Base-by-base conservation (phyloP, 2,113 vertebrate genomes). In the Saimiri boliviensis region DNA sequence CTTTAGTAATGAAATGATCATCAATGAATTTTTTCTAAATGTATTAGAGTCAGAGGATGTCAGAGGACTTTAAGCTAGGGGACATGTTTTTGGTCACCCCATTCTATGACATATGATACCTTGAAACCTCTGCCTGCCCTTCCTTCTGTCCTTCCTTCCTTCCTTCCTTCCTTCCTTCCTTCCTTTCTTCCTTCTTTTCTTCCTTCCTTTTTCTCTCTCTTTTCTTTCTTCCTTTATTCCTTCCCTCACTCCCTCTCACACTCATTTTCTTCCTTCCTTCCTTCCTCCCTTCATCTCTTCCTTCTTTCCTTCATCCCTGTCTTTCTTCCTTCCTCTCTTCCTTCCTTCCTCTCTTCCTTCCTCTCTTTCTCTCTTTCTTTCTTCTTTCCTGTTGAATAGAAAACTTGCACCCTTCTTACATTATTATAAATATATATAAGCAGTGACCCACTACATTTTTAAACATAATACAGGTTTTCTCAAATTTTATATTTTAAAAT, bases 221-320 rank as follows among this genome's bases (percentile, higher is more conserved):
- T 71, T 21, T 10, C 17, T 47, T 35, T 2, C 17, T 42, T 47
- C 8, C 45, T 37, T 76, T 21, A 2, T n/a, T 49, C 3, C 6
- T 25, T 49, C 19, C 20, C 42, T 42, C 42, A 1, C 42, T 42
- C 42, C 42, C 42, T 42, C 42, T 42, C 42, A 42, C 42, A 42
- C 42, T 42, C 42, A 42, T 42, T 42, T 42, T 6, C 27, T 49
- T 23, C 30, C 4, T 20, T 40, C 17, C 4, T 20, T 20, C 40
- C 6, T 16, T 2, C 19, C 5, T 4, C 11, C 27, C 4, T 45
- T 45, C 45, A 6, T 2, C 35, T 8, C 27, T 49, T 23, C 32
- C 4, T 21, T 25, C 7, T 9, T 2, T 19, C 27, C 7, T 16
- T 2, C n/a, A n/a, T n/a, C n/a, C 30, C 5, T 4, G 1, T 16